Evolutionary conservation across 1,140 invertebrate species (phyloP).

Genomic region (Paraescarpia echinospica): DNA sequence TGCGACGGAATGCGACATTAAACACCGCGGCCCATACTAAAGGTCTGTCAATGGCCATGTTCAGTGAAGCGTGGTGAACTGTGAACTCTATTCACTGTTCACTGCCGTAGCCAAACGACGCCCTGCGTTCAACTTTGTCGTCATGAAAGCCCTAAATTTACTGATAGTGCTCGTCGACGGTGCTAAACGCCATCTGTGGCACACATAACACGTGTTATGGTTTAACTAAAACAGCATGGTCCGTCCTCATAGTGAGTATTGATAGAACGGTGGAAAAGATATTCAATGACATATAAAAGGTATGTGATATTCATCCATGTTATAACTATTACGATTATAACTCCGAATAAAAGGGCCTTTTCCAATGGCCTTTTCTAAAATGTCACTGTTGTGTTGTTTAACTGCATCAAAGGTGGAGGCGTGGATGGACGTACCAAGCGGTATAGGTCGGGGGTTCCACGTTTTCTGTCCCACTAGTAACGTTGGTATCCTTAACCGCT

Average conservation of each 20-base stretch:
- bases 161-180: no score
- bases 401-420: background rate
- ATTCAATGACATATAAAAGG: no score
- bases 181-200: background rate
- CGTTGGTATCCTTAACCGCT: no score
- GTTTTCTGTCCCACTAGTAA: no score
- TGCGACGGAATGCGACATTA: background rate
- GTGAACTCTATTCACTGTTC: background rate
- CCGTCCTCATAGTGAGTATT: background rate
- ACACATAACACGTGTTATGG: background rate
- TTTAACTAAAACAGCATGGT: background rate
- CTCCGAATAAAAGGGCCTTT: background rate
- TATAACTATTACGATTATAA: background rate
- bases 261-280: background rate
- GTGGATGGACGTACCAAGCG: no score
- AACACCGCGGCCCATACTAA: background rate
- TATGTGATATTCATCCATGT: no score
- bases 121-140: background rate
- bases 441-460: no score
- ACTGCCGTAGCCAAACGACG: background rate
- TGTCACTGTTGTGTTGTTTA: background rate
- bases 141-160: background rate
- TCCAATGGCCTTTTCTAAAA: background rate
- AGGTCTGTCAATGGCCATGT: background rate
- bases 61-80: background rate